Conservation (phyloP, 2,113 vertebrate species). For the Cettia cetti region DNA sequence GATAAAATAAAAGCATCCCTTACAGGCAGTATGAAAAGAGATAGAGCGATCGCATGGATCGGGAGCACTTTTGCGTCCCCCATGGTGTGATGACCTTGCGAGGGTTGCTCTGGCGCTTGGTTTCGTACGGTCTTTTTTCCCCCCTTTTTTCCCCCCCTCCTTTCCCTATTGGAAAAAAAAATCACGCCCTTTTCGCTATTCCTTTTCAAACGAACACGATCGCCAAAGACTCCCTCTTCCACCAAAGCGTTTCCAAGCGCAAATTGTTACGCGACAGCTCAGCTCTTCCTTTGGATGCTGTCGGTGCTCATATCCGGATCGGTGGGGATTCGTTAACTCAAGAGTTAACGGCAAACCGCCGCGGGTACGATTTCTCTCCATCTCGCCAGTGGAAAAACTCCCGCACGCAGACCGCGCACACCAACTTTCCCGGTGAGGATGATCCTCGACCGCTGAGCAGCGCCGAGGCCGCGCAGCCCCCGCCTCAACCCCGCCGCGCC, state of each 20-base stretch:
- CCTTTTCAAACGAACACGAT: background rate
- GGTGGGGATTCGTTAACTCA: background rate
- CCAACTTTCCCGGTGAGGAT: background rate
- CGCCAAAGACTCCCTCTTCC: background rate
- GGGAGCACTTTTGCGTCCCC: background rate
- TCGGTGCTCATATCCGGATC: background rate
- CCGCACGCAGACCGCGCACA: background rate
- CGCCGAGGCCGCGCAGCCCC: background rate
- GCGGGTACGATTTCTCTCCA: background rate
- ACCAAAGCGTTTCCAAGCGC: background rate
- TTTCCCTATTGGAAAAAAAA: background rate
- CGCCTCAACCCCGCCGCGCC: background rate
- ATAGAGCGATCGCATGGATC: background rate
- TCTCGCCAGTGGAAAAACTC: background rate
- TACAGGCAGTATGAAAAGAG: background rate
- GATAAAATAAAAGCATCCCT: background rate
- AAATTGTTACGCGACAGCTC: background rate
- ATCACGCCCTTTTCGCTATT: conserved; percentile 41
- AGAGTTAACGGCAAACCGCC: background rate
- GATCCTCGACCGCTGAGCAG: background rate
- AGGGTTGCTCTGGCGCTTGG: background rate
- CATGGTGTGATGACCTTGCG: conserved; percentile 67
- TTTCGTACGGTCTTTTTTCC: background rate
- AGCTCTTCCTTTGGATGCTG: background rate
- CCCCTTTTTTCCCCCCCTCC: no score